phyloP scores from a whole-genome alignment of 2,113 vertebrate genomes.

The Atherinomorus stipes region DNA sequence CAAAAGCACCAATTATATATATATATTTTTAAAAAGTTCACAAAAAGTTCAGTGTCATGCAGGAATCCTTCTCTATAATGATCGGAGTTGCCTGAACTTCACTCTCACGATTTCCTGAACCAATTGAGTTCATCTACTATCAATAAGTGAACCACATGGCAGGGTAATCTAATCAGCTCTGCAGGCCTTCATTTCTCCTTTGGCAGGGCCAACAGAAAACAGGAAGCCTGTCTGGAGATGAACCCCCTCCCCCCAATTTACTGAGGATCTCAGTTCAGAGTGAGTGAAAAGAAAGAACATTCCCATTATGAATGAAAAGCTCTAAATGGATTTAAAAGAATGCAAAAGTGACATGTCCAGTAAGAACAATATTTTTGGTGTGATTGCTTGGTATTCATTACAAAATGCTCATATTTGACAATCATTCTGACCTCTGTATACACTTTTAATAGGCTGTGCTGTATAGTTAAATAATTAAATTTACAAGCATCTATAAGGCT shows the following conservation, averaged over 20 bases:
- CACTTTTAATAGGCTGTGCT: too few species aligned
- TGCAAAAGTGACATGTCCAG: background rate
- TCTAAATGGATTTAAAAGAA: background rate
- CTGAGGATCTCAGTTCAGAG: slow-evolving; percentile 17
- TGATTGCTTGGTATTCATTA: background rate
- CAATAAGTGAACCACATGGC: slow-evolving; percentile 57
- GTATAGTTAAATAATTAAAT: too few species aligned
- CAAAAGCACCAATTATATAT: background rate
- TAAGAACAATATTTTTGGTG: background rate
- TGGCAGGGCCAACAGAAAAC: slow-evolving; percentile 39
- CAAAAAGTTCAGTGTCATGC: slow-evolving; percentile 8
- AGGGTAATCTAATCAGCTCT: slow-evolving; percentile 67
- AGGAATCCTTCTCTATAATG: slow-evolving; percentile 9
- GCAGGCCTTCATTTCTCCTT: slow-evolving; percentile 40
- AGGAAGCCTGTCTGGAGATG: slow-evolving; percentile 56
- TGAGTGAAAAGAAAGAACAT: slow-evolving; percentile 34
- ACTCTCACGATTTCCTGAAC: slow-evolving; percentile 27
- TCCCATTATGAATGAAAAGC: slow-evolving; percentile 21
- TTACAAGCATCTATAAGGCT: background rate
- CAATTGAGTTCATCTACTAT: slow-evolving; percentile 33
- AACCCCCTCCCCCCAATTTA: background rate
- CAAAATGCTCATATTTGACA: background rate
- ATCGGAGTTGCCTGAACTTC: slow-evolving; percentile 13
- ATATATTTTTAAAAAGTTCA: background rate
- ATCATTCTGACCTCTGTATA: background rate